Percentiles rank a stretch among this genome's conserved stretches.
phyloP scores from a whole-genome alignment of 2,888 invertebrate genomes.

The Acrobasis suavella region DNA sequence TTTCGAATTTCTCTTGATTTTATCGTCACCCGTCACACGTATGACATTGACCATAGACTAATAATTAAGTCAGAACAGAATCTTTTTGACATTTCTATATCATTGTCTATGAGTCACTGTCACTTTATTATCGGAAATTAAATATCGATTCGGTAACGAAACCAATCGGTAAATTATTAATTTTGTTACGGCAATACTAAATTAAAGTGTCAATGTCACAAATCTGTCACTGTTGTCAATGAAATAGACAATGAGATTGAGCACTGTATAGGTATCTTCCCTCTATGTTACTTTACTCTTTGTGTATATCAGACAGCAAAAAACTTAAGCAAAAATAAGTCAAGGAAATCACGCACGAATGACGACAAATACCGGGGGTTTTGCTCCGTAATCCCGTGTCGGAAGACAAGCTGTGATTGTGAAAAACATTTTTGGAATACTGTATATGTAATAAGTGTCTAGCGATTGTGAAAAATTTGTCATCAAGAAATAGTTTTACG shows the following conservation, averaged over 20 bases:
- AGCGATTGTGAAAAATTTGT: not conserved
- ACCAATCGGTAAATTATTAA: too few species aligned
- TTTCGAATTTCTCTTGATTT: conserved; percentile 25
- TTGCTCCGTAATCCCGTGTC: not conserved
- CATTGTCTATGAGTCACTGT: conserved; percentile 7
- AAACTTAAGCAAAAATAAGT: not conserved
- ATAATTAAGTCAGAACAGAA: not conserved
- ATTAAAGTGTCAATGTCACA: not conserved
- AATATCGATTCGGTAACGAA: too few species aligned
- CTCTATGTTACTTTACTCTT: too few species aligned
- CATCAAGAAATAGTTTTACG: too few species aligned
- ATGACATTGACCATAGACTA: conserved; percentile 26
- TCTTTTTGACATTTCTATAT: not conserved
- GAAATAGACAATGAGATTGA: too few species aligned
- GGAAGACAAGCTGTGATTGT: not conserved
- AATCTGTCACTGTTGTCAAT: too few species aligned
- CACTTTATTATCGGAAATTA: too few species aligned
- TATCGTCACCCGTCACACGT: conserved; percentile 26
- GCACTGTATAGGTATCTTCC: too few species aligned
- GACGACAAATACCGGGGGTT: not conserved
- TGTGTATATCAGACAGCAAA: too few species aligned
- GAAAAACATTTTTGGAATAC: not conserved
- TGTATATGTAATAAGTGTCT: not conserved
- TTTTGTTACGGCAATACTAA: not conserved
- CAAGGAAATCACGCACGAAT: not conserved